Evolutionary conservation across 2,888 invertebrate species (phyloP).

Genomic region (Plagodis pulveraria): DNA sequence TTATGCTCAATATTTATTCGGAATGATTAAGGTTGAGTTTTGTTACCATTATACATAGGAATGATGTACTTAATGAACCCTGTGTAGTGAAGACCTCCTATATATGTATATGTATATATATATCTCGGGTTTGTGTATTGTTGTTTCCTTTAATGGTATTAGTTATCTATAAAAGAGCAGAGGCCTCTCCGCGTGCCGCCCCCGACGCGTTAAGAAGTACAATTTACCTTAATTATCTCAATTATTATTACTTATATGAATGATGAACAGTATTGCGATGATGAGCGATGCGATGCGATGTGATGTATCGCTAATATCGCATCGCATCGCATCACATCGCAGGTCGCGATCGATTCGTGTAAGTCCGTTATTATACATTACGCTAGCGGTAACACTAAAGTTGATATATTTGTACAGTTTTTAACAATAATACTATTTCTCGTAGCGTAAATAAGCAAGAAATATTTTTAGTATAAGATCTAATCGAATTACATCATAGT

Average conservation of each 20-base stretch:
- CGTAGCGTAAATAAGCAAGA: constrained; percentile 79
- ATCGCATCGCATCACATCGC: constrained; percentile 3
- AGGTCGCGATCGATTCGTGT: constrained; percentile 13
- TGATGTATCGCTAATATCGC: no score
- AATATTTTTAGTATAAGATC: constrained; percentile 83
- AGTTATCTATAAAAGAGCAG: background rate
- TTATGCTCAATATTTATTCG: background rate
- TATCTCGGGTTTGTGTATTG: no score
- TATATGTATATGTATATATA: no score
- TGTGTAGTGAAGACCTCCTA: background rate
- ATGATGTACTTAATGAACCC: background rate
- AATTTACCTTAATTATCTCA: constrained; percentile 63
- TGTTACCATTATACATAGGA: background rate
- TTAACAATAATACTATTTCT: constrained; percentile 77
- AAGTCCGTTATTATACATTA: constrained; percentile 50
- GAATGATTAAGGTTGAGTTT: background rate
- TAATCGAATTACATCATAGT: constrained; percentile 84
- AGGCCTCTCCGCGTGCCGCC: constrained; percentile 31
- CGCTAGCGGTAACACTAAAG: constrained; percentile 67
- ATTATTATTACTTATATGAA: constrained; percentile 51
- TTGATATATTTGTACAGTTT: constrained; percentile 83
- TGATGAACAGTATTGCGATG: constrained; percentile 53
- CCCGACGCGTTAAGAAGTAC: constrained; percentile 62
- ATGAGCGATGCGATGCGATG: constrained; percentile 44
- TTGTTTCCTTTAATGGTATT: no score